Evolutionary conservation across 2,888 invertebrate species (phyloP), one percentile per base, ranked within the genome.

Genomic region (Margaritifera margaritifera): DNA sequence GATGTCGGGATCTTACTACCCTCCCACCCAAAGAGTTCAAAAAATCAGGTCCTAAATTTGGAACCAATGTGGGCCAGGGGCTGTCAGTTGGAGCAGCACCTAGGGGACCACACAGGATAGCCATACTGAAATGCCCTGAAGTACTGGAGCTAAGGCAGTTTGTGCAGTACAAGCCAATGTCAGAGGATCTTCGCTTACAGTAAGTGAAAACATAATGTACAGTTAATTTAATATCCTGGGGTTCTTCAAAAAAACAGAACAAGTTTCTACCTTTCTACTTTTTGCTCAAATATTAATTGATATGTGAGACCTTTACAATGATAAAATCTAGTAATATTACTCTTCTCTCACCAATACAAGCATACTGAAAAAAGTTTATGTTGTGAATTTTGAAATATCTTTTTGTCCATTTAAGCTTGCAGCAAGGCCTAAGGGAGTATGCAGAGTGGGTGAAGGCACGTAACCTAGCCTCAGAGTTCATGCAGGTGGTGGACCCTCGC

Each of bases 141-240:
- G 72, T 80, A 4, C 80, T 89, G 61, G 87, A 89, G 68, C 71
- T 88, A 42, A 72, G 88, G 65, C 89, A 87, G 74, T 71, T 89
- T 22, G 75, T 89, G 55, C 89, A 89, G 82, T 89, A 87, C 79
- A 86, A 81, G 66, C 86, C 88, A n/a, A 77, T 89, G 58, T 71
- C 80, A 8, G 79, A 82, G 2, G 67, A 77, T 15, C 77, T 86
- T 42, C 77, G 87, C 64, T 66, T 74, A 25, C 77, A 74, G 89
- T 87, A 71, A 78, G 85, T 78, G 27, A 20, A n/a, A 50, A 11
- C 22, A 18, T 42, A 42, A 11, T 53, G 53, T 56, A 27, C 22
- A 64, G 1, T 20, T n/a, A 25, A 20, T 59, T 18, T 25, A 25
- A 59, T 25, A 59, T 2, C 6, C 58, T 58, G 8, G 31, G 31